Conservation (phyloP, 2,113 vertebrate species). For the Siniperca knerii region DNA sequence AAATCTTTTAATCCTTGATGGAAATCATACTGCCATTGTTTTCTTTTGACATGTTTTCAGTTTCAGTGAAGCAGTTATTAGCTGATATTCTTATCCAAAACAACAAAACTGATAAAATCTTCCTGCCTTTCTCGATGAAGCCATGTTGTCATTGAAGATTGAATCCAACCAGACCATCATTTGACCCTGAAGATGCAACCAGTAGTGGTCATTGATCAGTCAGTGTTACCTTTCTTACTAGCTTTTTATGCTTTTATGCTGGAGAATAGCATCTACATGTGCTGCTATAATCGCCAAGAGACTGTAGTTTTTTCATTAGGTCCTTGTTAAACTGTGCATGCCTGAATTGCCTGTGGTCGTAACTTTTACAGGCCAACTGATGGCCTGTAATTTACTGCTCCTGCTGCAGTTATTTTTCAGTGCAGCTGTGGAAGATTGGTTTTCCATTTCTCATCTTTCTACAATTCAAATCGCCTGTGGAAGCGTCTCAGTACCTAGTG, state of each 20-base stretch:
- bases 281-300: conserved; percentile 18
- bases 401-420: conserved; percentile 64
- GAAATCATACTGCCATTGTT: neutral
- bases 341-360: conserved; percentile 46
- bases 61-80: neutral
- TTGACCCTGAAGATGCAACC: conserved; percentile 17
- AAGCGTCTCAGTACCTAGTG: conserved; percentile 31
- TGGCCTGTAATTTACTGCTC: conserved; percentile 57
- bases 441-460: conserved; percentile 68
- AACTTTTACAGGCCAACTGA: conserved; percentile 63
- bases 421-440: conserved; percentile 61
- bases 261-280: conserved; percentile 26
- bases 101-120: neutral
- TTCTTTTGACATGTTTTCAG: neutral
- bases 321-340: conserved; percentile 56
- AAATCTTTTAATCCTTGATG: neutral
- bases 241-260: neutral
- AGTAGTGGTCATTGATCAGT: conserved; percentile 18
- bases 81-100: neutral
- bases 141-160: neutral
- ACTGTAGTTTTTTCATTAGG: conserved; percentile 52
- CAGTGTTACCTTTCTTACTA: neutral
- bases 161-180: neutral
- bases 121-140: neutral
- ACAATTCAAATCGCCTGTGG: conserved; percentile 59